A percentile compares a stretch with the other conserved stretches of the same genome.
Evolutionary conservation across 2,113 vertebrate species (phyloP).

Genomic region (Neogale vison): DNA sequence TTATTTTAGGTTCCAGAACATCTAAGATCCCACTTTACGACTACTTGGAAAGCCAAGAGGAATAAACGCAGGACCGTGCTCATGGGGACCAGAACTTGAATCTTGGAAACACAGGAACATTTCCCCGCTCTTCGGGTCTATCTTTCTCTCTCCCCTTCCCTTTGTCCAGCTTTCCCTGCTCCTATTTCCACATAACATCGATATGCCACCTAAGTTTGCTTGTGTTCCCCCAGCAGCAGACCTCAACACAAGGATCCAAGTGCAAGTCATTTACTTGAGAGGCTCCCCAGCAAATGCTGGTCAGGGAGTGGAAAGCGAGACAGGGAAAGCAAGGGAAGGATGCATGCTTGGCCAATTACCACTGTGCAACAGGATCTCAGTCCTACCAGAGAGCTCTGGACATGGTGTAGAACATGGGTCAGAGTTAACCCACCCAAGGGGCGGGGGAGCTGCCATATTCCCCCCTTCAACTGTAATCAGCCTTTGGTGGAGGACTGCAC

Average conservation of each 20-base stretch:
- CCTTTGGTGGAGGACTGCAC: background rate
- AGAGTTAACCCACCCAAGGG: background rate
- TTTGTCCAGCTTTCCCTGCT: background rate
- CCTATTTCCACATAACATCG: background rate
- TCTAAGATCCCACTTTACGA: background rate
- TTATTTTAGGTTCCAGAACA: background rate
- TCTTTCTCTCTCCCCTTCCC: background rate
- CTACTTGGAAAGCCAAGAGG: background rate
- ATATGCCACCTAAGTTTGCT: background rate
- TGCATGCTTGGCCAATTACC: background rate
- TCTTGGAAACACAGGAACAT: background rate
- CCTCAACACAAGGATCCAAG: background rate
- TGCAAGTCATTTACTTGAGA: background rate
- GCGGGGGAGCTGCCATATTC: background rate
- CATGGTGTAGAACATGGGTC: background rate
- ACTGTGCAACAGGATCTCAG: background rate
- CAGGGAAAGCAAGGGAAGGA: background rate
- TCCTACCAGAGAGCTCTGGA: background rate
- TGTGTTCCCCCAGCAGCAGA: background rate
- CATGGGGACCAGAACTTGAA: background rate
- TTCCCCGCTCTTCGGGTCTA: background rate
- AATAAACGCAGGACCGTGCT: background rate
- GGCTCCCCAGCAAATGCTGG: background rate
- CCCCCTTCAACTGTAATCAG: background rate
- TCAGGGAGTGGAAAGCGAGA: background rate